Percentiles rank a stretch among this genome's conserved stretches.
These are phyloP conservation scores for Papilio demoleus DNA, from an alignment of 2,888 invertebrate genomes.

Conservation along the genomic window DNA sequence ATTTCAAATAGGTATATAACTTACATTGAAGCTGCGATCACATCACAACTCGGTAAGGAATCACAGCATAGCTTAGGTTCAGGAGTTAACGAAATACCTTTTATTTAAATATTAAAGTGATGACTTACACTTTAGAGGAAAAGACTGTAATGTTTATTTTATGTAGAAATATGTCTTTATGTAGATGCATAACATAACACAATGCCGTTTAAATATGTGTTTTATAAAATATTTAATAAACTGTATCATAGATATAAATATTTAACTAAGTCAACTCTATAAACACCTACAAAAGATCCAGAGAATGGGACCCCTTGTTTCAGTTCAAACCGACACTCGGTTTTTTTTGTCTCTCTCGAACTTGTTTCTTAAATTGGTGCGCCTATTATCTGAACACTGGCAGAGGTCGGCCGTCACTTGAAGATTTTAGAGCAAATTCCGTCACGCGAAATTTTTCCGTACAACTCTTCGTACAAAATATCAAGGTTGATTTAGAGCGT, in stretches of 20 bases:
- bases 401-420: constrained; percentile 77
- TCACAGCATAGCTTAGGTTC: too few species aligned
- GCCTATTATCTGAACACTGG: constrained; percentile 78
- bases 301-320: constrained; percentile 69
- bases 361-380: constrained; percentile 80
- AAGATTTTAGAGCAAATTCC: constrained; percentile 76
- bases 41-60: too few species aligned
- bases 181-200: too few species aligned
- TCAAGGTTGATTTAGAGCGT: constrained; percentile 2
- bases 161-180: too few species aligned
- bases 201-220: too few species aligned
- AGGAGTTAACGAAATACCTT: too few species aligned
- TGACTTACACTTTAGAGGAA: too few species aligned
- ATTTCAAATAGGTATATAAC: too few species aligned
- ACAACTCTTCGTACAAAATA: constrained; percentile 48
- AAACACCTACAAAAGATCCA: constrained; percentile 52
- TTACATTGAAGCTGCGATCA: too few species aligned
- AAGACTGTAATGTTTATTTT: too few species aligned
- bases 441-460: constrained; percentile 78
- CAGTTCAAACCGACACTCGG: constrained; percentile 58
- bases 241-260: not conserved
- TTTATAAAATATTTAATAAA: too few species aligned
- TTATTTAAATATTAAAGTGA: too few species aligned
- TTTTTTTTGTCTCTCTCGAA: constrained; percentile 69
- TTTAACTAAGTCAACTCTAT: not conserved